Evolutionary conservation across 2,113 vertebrate genomes (phyloP).

Genomic region (Ptilonorhynchus violaceus): DNA sequence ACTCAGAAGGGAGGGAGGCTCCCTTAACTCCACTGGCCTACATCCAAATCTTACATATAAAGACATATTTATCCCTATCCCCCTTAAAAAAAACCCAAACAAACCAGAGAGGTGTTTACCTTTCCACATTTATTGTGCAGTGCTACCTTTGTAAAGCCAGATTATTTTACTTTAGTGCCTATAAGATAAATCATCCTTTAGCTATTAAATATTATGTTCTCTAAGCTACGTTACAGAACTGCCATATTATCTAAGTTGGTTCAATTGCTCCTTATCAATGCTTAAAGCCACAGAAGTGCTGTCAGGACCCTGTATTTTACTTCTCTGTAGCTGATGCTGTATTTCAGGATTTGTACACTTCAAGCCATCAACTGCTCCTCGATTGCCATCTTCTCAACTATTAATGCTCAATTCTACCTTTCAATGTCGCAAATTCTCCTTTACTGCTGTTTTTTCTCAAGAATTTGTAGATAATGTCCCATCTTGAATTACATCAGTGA

Average conservation of each 20-base stretch:
- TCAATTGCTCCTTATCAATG: not conserved
- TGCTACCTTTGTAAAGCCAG: not conserved
- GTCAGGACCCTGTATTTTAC: not conserved
- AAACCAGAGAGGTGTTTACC: not conserved
- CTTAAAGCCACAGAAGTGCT: not conserved
- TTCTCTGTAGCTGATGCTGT: not conserved
- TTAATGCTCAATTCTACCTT: not conserved
- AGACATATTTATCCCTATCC: not conserved
- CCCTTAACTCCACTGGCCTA: not conserved
- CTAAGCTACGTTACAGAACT: not conserved
- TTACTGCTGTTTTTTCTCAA: not conserved
- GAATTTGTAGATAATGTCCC: not conserved
- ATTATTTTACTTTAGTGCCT: not conserved
- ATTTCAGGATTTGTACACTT: not conserved
- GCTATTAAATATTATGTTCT: not conserved
- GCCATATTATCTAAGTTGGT: not conserved
- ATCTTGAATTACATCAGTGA: not conserved
- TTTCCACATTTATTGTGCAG: not conserved
- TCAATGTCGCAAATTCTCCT: not conserved
- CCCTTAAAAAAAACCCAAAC: not conserved
- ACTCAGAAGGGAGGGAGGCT: not conserved
- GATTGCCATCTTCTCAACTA: not conserved
- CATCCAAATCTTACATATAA: fast-evolving
- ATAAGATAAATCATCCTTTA: not conserved
- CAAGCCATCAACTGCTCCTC: not conserved